Evolutionary conservation across 1,140 invertebrate species (phyloP), one percentile per base, ranked within the genome.

Genomic region (Meloidogyne exigua): DNA sequence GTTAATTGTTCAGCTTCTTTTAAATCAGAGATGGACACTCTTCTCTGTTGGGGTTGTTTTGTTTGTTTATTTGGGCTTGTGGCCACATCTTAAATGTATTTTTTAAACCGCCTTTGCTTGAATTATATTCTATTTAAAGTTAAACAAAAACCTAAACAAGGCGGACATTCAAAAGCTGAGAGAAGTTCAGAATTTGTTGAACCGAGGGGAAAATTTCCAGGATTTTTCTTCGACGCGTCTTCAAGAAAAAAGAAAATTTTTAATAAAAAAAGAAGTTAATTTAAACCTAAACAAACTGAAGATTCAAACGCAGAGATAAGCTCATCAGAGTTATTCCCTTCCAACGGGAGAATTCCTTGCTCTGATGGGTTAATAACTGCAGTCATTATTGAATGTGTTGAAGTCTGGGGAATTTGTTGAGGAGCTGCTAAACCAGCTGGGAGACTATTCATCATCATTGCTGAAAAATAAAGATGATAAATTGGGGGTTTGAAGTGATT

Each of bases 151-250:
- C 74, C 68, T 89, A 99, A 98, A 89, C 97, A 99, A 69, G 99
- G 96, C 12, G 97, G 96, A 89, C 96, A 99, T 89, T 99, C 96
- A 89, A 99, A 99, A 18, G 87, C 85, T 10, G 84, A 81, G 13
- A 87, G 63, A 18, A 87, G 67, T 57, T 82, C 82, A 11, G 75
- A 65, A 25, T n/a, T 23, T 12, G 62, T 39, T 13, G 70, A 62
- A 2, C 67, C 62, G 21, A 44, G 2, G 13, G 66, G 44, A 32
- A 79, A 7, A 3, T 3, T 32, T 39, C 36, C 36, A 0, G 4
- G 36, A 39, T 3, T 10, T 39, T 39, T 39, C 10, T 39, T 39
- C 36, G 36, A 39, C 10, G 9, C 3, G 10, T 39, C 36, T 39
- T 32, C 7, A 39, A 7, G 9, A 39, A 10, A 39, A 39, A 7